phyloP scores from a whole-genome alignment of 2,888 invertebrate species.

The Resseliella maxima region DNA sequence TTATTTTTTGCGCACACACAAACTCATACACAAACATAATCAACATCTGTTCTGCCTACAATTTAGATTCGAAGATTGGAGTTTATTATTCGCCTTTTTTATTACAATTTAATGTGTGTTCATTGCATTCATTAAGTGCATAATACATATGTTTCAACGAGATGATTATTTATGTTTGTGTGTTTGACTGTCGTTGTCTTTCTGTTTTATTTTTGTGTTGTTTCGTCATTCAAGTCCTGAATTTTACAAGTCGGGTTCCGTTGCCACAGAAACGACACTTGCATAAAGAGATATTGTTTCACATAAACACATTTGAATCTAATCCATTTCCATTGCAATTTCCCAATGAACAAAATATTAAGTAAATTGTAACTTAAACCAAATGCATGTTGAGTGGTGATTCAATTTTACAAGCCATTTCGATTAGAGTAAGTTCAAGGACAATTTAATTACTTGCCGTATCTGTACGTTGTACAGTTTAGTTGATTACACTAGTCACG shows the following conservation, averaged over 20 bases:
- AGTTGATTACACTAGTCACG: constrained; percentile 22
- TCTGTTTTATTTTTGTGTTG: constrained; percentile 11
- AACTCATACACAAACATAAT: not conserved
- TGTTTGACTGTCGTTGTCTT: too few relatives aligned
- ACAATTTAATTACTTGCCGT: constrained; percentile 37
- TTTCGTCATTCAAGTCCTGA: not conserved
- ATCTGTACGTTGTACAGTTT: not conserved
- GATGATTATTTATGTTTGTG: constrained; percentile 28
- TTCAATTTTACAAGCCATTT: not conserved
- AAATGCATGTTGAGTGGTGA: not conserved
- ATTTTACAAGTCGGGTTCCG: not conserved
- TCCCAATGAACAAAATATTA: not conserved
- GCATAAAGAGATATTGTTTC: too few relatives aligned
- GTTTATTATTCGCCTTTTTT: not conserved
- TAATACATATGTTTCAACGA: constrained; percentile 46
- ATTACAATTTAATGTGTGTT: constrained; percentile 44
- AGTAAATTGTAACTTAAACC: not conserved
- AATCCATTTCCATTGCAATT: too few relatives aligned
- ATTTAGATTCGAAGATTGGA: constrained; percentile 12
- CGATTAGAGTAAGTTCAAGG: constrained; percentile 31
- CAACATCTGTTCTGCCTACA: constrained; percentile 49
- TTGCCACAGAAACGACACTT: not conserved
- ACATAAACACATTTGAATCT: too few relatives aligned
- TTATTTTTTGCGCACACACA: not conserved
- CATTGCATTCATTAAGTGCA: constrained; percentile 52